Conservation (phyloP, 2,888 invertebrate genomes). For the Rhorus exstirpatorius region DNA sequence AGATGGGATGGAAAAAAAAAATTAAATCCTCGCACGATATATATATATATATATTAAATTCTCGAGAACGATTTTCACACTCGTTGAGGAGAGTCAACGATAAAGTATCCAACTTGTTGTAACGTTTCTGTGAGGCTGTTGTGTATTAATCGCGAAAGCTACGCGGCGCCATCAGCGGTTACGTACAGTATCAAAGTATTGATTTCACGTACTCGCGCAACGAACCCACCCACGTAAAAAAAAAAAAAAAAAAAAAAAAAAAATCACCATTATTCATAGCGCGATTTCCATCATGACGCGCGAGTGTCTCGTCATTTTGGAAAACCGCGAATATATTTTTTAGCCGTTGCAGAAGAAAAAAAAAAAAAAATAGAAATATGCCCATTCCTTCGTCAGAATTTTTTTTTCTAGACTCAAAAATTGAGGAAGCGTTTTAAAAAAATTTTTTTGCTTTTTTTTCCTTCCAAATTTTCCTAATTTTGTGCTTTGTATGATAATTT, state of each 20-base stretch:
- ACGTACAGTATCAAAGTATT: slow-evolving; percentile 79
- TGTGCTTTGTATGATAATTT: too few relatives aligned
- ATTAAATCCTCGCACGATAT: too few relatives aligned
- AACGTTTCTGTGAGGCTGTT: slow-evolving; percentile 65
- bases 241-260: neutral
- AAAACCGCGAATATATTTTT: slow-evolving; percentile 22
- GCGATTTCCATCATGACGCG: slow-evolving; percentile 30
- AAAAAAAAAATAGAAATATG: neutral
- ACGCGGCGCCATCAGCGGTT: slow-evolving; percentile 76
- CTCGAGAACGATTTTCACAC: slow-evolving; percentile 43
- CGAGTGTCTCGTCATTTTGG: slow-evolving; percentile 5
- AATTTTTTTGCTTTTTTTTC: too few relatives aligned
- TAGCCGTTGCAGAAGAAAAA: neutral
- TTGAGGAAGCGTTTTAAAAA: too few relatives aligned
- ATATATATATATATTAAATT: neutral
- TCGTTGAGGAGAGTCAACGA: slow-evolving; percentile 52
- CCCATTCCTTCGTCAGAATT: too few relatives aligned
- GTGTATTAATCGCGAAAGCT: slow-evolving; percentile 63
- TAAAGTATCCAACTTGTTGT: slow-evolving; percentile 64
- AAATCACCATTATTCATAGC: slow-evolving; percentile 2
- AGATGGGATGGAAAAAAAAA: neutral
- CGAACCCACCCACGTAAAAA: slow-evolving; percentile 60
- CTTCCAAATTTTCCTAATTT: too few relatives aligned
- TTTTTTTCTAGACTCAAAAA: too few relatives aligned
- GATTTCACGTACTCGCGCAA: slow-evolving; percentile 75